Evolutionary conservation across 2,888 invertebrate genomes (phyloP).

Genomic region (Rhogogaster chlorosoma): DNA sequence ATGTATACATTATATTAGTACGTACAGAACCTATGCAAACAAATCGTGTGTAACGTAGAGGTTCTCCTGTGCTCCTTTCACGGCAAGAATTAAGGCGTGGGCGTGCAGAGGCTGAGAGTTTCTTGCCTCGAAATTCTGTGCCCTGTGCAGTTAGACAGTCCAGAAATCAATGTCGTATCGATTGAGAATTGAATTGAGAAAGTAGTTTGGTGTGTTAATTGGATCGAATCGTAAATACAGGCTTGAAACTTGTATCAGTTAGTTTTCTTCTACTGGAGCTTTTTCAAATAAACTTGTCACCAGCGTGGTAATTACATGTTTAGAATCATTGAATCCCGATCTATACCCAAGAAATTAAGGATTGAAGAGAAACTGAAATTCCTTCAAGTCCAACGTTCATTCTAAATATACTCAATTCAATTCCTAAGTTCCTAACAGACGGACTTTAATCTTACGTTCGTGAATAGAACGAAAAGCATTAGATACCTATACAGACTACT

Average conservation of each 20-base stretch:
- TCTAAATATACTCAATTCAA: neutral
- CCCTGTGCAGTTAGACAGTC: neutral
- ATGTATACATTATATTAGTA: neutral
- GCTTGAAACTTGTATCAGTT: neutral
- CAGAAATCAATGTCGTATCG: constrained; percentile 25
- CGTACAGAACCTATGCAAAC: neutral
- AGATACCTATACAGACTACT: neutral
- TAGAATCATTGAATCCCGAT: neutral
- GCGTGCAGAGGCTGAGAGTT: neutral
- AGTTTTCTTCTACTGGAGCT: neutral
- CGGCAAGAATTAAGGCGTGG: neutral
- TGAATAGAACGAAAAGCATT: too few relatives aligned
- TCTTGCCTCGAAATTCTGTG: neutral
- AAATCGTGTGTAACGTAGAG: neutral
- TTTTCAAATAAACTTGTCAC: neutral
- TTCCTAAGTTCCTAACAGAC: neutral
- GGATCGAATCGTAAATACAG: constrained; percentile 11
- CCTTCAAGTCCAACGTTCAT: neutral
- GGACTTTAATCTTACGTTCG: neutral
- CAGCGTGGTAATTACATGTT: neutral
- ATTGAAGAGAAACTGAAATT: constrained; percentile 7
- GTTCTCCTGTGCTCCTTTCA: neutral
- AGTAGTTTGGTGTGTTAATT: constrained; percentile 11
- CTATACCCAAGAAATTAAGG: neutral
- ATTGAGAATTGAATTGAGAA: constrained; percentile 10